Evolutionary conservation across 2,888 invertebrate genomes (phyloP).

Genomic region (Lingula anatina): DNA sequence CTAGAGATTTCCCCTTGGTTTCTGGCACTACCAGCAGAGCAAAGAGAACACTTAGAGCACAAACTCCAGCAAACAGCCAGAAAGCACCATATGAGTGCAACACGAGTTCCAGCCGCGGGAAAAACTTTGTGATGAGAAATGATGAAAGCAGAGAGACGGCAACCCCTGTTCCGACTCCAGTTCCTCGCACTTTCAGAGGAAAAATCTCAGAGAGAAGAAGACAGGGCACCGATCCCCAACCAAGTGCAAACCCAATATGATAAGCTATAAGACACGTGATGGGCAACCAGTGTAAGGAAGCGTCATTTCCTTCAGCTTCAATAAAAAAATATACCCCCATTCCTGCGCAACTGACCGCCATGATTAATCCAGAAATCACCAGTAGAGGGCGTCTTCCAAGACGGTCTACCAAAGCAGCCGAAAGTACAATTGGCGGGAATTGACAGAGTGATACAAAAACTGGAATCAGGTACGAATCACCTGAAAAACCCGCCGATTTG

Average conservation of each 20-base stretch:
- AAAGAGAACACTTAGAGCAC: conserved; percentile 70
- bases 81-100: conserved; percentile 60
- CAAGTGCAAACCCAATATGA: conserved; percentile 49
- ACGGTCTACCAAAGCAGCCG: conserved; percentile 79
- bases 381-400: conserved; percentile 83
- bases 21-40: conserved; percentile 83
- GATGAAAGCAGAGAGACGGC: conserved; percentile 65
- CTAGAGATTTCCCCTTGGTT: conserved; percentile 85
- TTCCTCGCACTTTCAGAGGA: conserved; percentile 76
- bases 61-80: conserved; percentile 74
- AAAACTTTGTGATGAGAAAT: conserved; percentile 48
- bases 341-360: conserved; percentile 35
- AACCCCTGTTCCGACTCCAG: conserved; percentile 82
- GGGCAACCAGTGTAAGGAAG: conserved; percentile 27
- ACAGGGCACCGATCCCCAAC: conserved; percentile 53
- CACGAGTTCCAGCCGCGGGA: conserved; percentile 23
- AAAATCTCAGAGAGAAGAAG: conserved; percentile 56
- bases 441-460: conserved; percentile 86
- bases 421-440: conserved; percentile 80
- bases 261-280: conserved; percentile 40
- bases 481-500: conserved; percentile 72
- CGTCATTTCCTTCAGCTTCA: too few relatives aligned
- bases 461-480: conserved; percentile 70
- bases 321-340: conserved; percentile 45
- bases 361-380: conserved; percentile 68